Conservation (phyloP, 1,140 invertebrate species). For the Bombus turneri region DNA sequence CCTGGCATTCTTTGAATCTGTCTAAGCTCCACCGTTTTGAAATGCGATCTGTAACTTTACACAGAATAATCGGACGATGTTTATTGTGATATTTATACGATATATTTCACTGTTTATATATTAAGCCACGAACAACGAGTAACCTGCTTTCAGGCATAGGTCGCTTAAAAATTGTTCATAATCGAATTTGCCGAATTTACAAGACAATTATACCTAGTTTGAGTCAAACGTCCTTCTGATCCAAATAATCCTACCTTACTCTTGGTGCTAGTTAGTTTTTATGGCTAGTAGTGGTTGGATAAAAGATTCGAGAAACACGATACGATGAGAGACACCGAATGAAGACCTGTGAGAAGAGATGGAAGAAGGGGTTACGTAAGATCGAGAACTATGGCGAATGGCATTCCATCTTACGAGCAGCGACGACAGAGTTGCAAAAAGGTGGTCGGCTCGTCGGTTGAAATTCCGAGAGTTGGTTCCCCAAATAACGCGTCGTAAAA, state of each 20-base stretch:
- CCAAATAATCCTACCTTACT: too few species aligned
- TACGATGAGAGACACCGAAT: neutral
- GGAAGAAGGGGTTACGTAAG: neutral
- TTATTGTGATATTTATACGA: neutral
- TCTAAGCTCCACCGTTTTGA: neutral
- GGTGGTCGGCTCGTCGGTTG: neutral
- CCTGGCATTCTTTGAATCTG: neutral
- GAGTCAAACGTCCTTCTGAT: too few species aligned
- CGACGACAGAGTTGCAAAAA: slow-evolving; percentile 24
- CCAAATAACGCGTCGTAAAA: slow-evolving; percentile 42
- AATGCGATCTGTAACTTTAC: neutral
- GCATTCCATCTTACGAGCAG: neutral
- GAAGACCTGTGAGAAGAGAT: neutral
- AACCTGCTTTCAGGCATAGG: neutral
- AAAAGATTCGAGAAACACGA: neutral
- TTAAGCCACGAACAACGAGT: neutral
- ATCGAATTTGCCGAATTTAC: neutral
- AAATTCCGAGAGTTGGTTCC: slow-evolving; percentile 27
- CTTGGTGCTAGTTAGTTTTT: too few species aligned
- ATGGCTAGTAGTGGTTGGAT: too few species aligned
- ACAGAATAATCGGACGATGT: neutral
- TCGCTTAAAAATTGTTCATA: neutral
- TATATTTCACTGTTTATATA: neutral
- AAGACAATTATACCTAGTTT: too few species aligned
- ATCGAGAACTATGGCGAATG: neutral